Percentiles rank a stretch among this genome's conserved stretches.
phyloP scores from a whole-genome alignment of 2,888 invertebrate genomes.

The Diabrotica balteata region DNA sequence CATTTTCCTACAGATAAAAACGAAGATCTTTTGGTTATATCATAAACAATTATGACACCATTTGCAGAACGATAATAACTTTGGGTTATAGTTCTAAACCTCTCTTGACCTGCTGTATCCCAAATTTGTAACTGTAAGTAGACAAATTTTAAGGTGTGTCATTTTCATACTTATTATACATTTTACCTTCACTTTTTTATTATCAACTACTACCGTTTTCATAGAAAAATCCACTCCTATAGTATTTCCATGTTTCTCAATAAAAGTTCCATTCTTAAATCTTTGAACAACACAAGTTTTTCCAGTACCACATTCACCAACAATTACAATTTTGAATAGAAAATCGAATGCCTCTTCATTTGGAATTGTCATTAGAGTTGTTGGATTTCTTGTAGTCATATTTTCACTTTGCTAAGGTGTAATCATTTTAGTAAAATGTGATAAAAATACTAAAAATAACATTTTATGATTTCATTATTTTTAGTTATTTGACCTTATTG shows the following conservation, averaged over 20 bases:
- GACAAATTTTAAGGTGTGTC: not conserved
- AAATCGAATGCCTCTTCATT: constrained; percentile 88
- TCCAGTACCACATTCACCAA: constrained; percentile 89
- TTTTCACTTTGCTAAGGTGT: constrained; percentile 3
- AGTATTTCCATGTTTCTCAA: constrained; percentile 94
- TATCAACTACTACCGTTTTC: constrained; percentile 94
- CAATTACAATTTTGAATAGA: constrained; percentile 92
- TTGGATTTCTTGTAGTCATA: constrained; percentile 79
- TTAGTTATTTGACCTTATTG: not conserved
- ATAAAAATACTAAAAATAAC: constrained; percentile 24
- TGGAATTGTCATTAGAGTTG: constrained; percentile 76
- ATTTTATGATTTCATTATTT: constrained; percentile 15
- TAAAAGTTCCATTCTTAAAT: constrained; percentile 93
- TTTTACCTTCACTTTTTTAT: constrained; percentile 90
- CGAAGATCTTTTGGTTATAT: constrained; percentile 91
- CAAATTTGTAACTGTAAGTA: constrained; percentile 84
- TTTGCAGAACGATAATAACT: constrained; percentile 97
- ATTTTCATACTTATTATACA: not conserved
- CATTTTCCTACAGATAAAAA: constrained; percentile 92
- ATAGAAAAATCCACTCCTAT: constrained; percentile 98
- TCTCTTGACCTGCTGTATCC: constrained; percentile 97
- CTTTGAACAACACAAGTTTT: constrained; percentile 96
- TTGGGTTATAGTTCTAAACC: constrained; percentile 96
- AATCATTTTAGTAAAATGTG: constrained; percentile 16
- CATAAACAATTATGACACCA: constrained; percentile 96